Conservation (phyloP, 1,140 invertebrate species). For the Aricia agestis region DNA sequence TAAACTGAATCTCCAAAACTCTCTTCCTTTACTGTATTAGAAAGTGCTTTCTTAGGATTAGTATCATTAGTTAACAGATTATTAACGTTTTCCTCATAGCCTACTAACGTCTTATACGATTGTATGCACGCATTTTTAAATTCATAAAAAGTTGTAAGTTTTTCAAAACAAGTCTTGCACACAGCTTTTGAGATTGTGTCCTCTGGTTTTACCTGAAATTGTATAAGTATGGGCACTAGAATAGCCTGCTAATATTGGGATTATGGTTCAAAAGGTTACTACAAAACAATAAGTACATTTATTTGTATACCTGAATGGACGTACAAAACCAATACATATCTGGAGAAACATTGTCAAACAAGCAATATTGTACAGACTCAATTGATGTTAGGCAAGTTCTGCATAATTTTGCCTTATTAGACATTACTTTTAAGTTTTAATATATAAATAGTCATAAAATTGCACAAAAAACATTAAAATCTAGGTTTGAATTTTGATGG, state of each 20-base stretch:
- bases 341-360: conserved; percentile 50
- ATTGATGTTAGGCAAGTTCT: conserved; percentile 47
- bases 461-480: no score
- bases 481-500: background rate
- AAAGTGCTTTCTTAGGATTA: background rate
- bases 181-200: conserved; percentile 54
- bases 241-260: no score
- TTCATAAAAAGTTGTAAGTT: conserved; percentile 48
- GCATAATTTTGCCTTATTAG: conserved; percentile 37
- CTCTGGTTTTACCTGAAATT: conserved; percentile 45
- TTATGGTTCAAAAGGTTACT: no score
- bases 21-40: background rate
- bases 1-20: background rate
- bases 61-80: background rate
- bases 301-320: conserved; percentile 44
- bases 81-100: conserved; percentile 17
- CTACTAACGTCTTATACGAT: conserved; percentile 51
- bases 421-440: no score
- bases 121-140: conserved; percentile 66
- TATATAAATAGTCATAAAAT: no score
- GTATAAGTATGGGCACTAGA: background rate
- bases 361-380: conserved; percentile 41
- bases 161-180: conserved; percentile 54
- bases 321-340: conserved; percentile 56
- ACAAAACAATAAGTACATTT: no score